Percentiles rank a stretch among this genome's conserved stretches.
phyloP scores from a whole-genome alignment of 2,797 vertebrate species.

The Tapirus indicus region DNA sequence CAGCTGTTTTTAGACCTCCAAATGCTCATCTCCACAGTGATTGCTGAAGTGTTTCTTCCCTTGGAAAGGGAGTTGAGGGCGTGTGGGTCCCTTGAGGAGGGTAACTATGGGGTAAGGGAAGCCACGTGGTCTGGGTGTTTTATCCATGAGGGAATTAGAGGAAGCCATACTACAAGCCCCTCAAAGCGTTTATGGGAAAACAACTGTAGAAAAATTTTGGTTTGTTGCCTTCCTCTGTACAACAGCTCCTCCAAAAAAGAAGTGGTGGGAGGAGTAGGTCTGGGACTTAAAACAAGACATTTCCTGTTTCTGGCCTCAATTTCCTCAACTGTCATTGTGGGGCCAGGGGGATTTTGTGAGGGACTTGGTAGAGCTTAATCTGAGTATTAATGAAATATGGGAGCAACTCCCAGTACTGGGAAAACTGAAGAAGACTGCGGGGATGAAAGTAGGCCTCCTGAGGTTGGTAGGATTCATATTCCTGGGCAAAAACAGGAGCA shows the following conservation, averaged over 20 bases:
- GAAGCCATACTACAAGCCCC: not conserved
- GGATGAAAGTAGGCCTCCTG: not conserved
- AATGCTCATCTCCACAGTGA: not conserved
- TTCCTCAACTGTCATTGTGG: not conserved
- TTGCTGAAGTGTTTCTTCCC: not conserved
- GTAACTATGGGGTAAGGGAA: not conserved
- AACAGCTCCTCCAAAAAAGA: not conserved
- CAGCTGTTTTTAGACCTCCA: not conserved
- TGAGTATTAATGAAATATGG: not conserved
- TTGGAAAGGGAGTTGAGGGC: not conserved
- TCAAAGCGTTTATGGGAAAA: constrained; percentile 8
- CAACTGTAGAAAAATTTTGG: not conserved
- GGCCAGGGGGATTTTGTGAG: not conserved
- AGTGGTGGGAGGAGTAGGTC: not conserved
- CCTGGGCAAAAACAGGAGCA: not conserved
- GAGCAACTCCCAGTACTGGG: not conserved
- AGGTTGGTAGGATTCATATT: not conserved
- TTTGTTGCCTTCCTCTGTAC: not conserved
- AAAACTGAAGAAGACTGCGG: not conserved
- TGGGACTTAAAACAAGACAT: not conserved
- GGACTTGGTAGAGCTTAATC: not conserved
- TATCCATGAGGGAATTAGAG: not conserved
- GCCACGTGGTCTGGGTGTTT: not conserved
- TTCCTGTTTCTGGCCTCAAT: not conserved
- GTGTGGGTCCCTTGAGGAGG: not conserved